A percentile compares a stretch with the other conserved stretches of the same genome.
These are phyloP conservation scores for Battus philenor DNA, from an alignment of 1,140 invertebrate species.

Conservation along the genomic window DNA sequence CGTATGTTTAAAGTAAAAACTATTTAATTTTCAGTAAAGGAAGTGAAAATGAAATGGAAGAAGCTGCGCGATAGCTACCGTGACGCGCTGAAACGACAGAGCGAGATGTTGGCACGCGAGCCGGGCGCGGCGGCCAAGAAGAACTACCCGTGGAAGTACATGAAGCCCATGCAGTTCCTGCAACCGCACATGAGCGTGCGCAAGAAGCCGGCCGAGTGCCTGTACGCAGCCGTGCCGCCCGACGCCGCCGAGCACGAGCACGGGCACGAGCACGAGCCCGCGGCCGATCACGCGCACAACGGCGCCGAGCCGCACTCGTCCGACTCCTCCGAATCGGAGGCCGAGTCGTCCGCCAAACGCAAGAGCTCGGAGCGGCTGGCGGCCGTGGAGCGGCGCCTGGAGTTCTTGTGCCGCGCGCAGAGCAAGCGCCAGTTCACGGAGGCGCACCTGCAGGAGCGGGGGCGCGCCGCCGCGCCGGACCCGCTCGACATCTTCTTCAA, in stretches of 20 bases:
- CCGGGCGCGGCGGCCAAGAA: slow-evolving; percentile 39
- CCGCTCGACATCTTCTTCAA: slow-evolving; percentile 68
- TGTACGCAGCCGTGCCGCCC: slow-evolving; percentile 22
- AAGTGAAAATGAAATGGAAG: slow-evolving; percentile 69
- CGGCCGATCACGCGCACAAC: slow-evolving; percentile 26
- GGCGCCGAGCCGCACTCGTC: slow-evolving; percentile 31
- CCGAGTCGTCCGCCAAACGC: slow-evolving; percentile 37
- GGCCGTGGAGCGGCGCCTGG: slow-evolving; percentile 47
- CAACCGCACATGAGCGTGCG: slow-evolving; percentile 66
- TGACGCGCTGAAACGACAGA: slow-evolving; percentile 63
- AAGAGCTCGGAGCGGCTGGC: slow-evolving; percentile 32
- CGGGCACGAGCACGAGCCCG: slow-evolving; percentile 19
- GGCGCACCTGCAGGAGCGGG: slow-evolving; percentile 24
- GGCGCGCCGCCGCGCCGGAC: slow-evolving; percentile 35
- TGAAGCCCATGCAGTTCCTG: slow-evolving; percentile 62
- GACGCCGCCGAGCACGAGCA: slow-evolving; percentile 15
- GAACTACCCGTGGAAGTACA: slow-evolving; percentile 64
- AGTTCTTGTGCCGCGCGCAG: slow-evolving; percentile 45
- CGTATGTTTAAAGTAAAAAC: too few relatives aligned
- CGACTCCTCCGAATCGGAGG: slow-evolving; percentile 41
- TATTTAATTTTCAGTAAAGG: slow-evolving; percentile 69
- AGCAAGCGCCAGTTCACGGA: slow-evolving; percentile 34
- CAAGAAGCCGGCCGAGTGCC: slow-evolving; percentile 43
- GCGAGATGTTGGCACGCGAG: slow-evolving; percentile 53
- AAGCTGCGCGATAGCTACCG: slow-evolving; percentile 68